Percentiles rank a stretch among this genome's conserved stretches.
Evolutionary conservation across 2,113 vertebrate genomes (phyloP).

Genomic region (Myrmecobius fasciatus): DNA sequence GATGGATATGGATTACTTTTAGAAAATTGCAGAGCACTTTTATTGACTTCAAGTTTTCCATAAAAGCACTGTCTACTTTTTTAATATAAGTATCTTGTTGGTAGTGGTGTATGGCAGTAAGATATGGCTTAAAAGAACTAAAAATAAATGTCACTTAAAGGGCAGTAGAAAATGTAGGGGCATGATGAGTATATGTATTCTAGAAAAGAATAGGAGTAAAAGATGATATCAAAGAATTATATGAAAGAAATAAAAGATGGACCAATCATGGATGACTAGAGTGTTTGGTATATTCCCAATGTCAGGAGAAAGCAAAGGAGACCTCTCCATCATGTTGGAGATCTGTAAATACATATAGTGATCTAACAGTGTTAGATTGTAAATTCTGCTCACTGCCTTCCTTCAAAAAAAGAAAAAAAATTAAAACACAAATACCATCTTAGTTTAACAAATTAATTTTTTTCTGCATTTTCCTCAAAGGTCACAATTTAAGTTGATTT

Average conservation of each 20-base stretch:
- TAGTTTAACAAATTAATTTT: neutral
- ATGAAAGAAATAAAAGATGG: neutral
- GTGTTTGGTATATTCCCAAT: neutral
- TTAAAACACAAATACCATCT: neutral
- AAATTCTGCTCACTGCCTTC: neutral
- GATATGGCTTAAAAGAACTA: neutral
- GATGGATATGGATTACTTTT: neutral
- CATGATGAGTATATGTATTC: neutral
- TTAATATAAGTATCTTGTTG: neutral
- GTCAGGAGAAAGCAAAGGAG: neutral
- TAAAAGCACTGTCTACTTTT: neutral
- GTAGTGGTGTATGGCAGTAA: neutral
- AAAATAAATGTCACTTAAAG: neutral
- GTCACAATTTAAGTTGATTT: neutral
- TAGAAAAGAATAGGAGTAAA: neutral
- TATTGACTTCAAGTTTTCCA: neutral
- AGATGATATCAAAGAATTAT: neutral
- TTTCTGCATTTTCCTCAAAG: constrained; percentile 8
- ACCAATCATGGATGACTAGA: neutral
- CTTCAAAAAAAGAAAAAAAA: neutral
- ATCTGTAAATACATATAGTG: neutral
- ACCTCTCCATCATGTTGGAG: neutral
- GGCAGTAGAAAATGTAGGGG: neutral
- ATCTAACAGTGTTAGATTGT: neutral
- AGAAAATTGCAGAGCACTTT: neutral